Percentiles rank a stretch among this genome's conserved stretches.
Evolutionary conservation across 2,797 vertebrate genomes (phyloP).

Genomic region (Myiotriccus ornatus): DNA sequence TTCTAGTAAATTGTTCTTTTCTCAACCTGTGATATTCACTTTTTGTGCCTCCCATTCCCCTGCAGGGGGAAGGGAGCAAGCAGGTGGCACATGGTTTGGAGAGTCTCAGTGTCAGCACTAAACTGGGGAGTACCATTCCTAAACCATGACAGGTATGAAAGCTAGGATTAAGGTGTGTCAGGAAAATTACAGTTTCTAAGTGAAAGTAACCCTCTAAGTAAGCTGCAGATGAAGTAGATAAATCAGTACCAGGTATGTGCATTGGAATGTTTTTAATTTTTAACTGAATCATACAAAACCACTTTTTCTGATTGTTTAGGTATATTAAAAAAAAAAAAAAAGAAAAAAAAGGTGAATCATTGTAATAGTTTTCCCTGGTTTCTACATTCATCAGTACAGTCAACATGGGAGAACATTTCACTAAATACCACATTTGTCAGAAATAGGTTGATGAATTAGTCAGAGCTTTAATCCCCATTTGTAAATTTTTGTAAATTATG

Average conservation of each 20-base stretch:
- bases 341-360: fast-evolving
- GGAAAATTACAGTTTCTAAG: background rate
- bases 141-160: background rate
- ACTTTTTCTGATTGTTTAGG: background rate
- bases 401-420: background rate
- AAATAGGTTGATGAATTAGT: background rate
- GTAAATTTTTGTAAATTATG: background rate
- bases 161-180: background rate
- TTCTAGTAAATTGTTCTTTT: background rate
- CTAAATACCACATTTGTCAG: background rate
- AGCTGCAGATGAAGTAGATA: background rate
- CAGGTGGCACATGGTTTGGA: background rate
- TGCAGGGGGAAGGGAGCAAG: fast-evolving
- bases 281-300: background rate
- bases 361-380: background rate
- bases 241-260: background rate
- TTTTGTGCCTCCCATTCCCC: background rate
- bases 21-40: background rate
- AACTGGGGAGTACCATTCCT: background rate
- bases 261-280: background rate
- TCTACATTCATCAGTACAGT: background rate
- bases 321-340: background rate
- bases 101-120: fast-evolving
- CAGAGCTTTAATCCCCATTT: background rate
- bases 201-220: background rate